A percentile compares a stretch with the other conserved stretches of the same genome.
Conservation (phyloP, 1,140 invertebrate species). For the Euwallacea fornicatus region DNA sequence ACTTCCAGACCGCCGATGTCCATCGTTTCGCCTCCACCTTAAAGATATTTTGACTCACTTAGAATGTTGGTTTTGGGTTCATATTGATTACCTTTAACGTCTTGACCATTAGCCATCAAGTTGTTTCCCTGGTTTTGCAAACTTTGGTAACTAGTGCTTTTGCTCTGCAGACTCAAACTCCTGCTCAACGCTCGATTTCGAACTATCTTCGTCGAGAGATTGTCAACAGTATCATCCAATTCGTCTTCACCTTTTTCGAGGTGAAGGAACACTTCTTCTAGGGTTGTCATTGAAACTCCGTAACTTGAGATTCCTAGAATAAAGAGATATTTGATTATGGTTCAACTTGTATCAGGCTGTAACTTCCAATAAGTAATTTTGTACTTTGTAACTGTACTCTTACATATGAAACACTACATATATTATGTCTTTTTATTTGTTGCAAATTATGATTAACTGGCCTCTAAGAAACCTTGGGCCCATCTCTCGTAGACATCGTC, state of each 20-base stretch:
- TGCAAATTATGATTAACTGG: too few relatives aligned
- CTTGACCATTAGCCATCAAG: conserved; percentile 36
- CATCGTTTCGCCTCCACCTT: conserved; percentile 41
- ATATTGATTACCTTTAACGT: conserved; percentile 36
- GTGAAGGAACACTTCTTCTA: conserved; percentile 86
- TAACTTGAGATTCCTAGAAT: conserved; percentile 77
- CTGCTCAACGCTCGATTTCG: conserved; percentile 68
- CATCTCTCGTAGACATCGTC: too few relatives aligned
- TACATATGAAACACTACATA: too few relatives aligned
- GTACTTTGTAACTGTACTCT: too few relatives aligned
- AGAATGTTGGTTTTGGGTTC: neutral
- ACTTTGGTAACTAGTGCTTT: conserved; percentile 72
- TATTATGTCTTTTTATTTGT: too few relatives aligned
- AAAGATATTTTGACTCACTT: conserved; percentile 8
- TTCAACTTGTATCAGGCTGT: too few relatives aligned
- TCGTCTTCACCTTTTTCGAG: conserved; percentile 69
- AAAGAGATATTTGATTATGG: neutral
- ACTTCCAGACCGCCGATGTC: conserved; percentile 46
- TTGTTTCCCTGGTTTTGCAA: conserved; percentile 65
- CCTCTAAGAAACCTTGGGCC: too few relatives aligned
- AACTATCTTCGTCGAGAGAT: conserved; percentile 72
- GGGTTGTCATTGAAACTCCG: conserved; percentile 90
- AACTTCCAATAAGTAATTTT: too few relatives aligned
- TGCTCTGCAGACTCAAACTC: conserved; percentile 70
- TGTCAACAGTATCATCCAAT: conserved; percentile 64